Evolutionary conservation across 2,888 invertebrate genomes (phyloP).

Genomic region (Dorcus parallelipipedus): DNA sequence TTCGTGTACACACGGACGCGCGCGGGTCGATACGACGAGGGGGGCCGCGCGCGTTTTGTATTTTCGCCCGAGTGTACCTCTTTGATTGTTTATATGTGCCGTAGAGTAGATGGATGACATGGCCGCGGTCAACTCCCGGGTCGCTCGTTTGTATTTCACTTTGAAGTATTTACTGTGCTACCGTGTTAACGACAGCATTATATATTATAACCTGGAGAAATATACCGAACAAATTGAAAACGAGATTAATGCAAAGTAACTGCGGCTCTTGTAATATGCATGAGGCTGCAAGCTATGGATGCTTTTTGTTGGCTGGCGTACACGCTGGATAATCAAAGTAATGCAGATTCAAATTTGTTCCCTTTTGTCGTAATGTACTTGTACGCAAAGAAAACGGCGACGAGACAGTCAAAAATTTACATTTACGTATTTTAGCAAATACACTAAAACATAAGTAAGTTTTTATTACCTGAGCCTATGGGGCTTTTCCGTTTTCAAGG

Average conservation of each 20-base stretch:
- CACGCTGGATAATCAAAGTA: slow-evolving; percentile 1
- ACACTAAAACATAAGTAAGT: too few relatives aligned
- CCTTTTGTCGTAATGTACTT: too few relatives aligned
- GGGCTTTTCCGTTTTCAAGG: too few relatives aligned
- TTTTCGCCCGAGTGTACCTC: slow-evolving; percentile 24
- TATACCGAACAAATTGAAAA: slow-evolving; percentile 29
- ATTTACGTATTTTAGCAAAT: too few relatives aligned
- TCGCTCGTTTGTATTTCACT: slow-evolving; percentile 36
- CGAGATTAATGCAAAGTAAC: slow-evolving; percentile 1
- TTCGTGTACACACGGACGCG: too few relatives aligned
- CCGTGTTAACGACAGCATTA: slow-evolving; percentile 32
- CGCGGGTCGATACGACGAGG: too few relatives aligned
- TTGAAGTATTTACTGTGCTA: slow-evolving; percentile 37
- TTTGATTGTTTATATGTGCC: slow-evolving; percentile 30
- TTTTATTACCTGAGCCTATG: too few relatives aligned
- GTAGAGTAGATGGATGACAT: slow-evolving; percentile 31
- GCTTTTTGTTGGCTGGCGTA: background rate
- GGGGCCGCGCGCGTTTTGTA: slow-evolving; percentile 7
- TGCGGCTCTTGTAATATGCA: background rate
- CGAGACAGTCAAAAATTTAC: too few relatives aligned
- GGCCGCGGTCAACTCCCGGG: slow-evolving; percentile 26
- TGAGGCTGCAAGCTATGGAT: background rate
- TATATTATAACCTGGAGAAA: slow-evolving; percentile 30
- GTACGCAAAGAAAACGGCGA: too few relatives aligned
- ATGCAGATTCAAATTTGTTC: background rate